Conservation (phyloP, 1,140 invertebrate genomes). For the Palaemon carinicauda region DNA sequence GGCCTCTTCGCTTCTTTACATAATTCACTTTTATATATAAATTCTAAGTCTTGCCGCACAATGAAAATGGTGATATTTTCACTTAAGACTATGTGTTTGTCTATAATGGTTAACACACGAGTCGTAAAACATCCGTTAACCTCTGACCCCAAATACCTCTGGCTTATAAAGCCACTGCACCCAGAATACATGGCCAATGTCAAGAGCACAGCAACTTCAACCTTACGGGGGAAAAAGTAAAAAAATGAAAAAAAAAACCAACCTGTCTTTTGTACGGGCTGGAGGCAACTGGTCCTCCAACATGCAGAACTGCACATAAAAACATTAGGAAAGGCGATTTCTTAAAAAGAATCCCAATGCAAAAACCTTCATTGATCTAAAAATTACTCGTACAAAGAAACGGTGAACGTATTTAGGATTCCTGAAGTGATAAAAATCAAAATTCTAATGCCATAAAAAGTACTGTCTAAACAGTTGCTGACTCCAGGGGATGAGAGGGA, state of each 20-base stretch:
- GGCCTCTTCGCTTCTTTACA: background rate
- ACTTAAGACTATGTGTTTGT: slow-evolving; percentile 38
- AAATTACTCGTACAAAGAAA: too few species aligned
- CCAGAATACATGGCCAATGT: background rate
- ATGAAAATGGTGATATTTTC: slow-evolving; percentile 23
- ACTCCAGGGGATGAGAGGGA: slow-evolving; percentile 17
- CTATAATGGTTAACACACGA: slow-evolving; percentile 36
- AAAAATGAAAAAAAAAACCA: too few species aligned
- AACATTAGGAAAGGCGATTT: too few species aligned
- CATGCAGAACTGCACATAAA: too few species aligned
- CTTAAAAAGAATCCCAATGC: too few species aligned
- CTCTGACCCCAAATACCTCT: slow-evolving; percentile 28
- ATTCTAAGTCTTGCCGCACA: slow-evolving; percentile 24
- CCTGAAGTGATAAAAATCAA: too few species aligned
- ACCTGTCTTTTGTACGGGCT: background rate
- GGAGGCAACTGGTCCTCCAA: background rate
- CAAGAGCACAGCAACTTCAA: slow-evolving; percentile 48
- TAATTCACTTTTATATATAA: slow-evolving; percentile 5
- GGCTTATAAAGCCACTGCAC: slow-evolving; percentile 30
- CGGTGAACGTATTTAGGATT: background rate
- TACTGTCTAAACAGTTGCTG: background rate
- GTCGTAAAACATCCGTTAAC: slow-evolving; percentile 28
- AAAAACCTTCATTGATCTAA: too few species aligned
- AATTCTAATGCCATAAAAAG: too few species aligned
- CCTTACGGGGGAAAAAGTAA: too few species aligned